These are phyloP conservation scores for Apostichopus japonicus DNA, from an alignment of 35 echinoderm and acorn worm genomes.

Conservation along the genomic window DNA sequence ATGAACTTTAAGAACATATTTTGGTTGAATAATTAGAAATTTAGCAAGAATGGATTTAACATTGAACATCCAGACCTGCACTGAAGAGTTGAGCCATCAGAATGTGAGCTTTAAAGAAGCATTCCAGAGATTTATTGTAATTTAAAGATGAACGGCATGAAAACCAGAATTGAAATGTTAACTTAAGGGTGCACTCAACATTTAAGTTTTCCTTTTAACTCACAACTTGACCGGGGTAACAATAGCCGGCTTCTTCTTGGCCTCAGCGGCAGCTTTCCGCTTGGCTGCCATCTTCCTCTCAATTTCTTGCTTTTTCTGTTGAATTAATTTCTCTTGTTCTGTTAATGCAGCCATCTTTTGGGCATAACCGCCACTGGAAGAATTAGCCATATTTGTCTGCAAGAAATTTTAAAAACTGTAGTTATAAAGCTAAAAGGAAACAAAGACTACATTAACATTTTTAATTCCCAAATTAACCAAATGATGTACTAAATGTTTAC, in stretches of 20 bases:
- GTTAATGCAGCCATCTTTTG: conserved; percentile 68
- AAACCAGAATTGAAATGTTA: no score
- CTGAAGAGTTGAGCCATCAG: no score
- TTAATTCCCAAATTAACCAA: no score
- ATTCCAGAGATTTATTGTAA: no score
- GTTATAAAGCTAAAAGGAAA: background rate
- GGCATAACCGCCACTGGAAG: conserved; percentile 37
- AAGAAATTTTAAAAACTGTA: background rate
- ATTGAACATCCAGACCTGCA: no score
- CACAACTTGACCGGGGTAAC: conserved; percentile 36
- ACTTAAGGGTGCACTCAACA: no score
- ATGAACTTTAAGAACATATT: no score
- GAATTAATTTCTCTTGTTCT: conserved; percentile 89
- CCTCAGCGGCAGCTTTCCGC: conserved; percentile 64
- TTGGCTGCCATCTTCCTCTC: conserved; percentile 87
- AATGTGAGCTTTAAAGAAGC: background rate
- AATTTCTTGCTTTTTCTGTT: conserved; percentile 89
- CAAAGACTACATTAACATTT: no score
- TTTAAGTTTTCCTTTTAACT: background rate
- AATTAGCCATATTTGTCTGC: conserved; percentile 46
- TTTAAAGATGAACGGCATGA: no score
- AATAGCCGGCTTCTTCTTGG: conserved; percentile 7
- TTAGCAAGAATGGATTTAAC: no score
- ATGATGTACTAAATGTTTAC: no score
- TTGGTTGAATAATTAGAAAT: no score